Percentiles rank a stretch among this genome's conserved stretches.
Evolutionary conservation across 2,113 vertebrate genomes (phyloP).

Genomic region (Pterocles orientalis): DNA sequence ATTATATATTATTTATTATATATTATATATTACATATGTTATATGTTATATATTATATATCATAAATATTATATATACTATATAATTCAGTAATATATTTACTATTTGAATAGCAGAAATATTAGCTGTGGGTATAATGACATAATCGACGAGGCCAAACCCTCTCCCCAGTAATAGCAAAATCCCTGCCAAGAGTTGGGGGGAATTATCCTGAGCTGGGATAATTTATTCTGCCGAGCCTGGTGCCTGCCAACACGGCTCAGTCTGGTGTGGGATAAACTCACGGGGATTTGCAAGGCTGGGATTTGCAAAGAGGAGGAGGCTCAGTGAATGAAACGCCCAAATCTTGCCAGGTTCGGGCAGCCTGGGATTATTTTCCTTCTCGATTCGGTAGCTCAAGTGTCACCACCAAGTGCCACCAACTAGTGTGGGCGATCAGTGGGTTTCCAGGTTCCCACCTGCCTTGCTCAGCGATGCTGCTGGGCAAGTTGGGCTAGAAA

Average conservation of each 20-base stretch:
- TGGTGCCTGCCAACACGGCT: conserved; percentile 61
- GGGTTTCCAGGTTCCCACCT: background rate
- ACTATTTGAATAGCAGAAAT: background rate
- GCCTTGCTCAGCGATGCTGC: background rate
- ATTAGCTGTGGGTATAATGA: background rate
- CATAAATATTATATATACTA: too few relatives aligned
- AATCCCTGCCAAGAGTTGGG: background rate
- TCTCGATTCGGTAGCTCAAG: background rate
- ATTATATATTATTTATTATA: too few relatives aligned
- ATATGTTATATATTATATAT: too few relatives aligned
- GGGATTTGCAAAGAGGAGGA: background rate
- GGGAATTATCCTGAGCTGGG: background rate
- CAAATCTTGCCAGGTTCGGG: background rate
- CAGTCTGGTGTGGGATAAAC: conserved; percentile 39
- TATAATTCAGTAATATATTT: too few relatives aligned
- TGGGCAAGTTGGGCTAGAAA: accelerated
- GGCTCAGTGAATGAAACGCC: background rate
- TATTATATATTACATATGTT: too few relatives aligned
- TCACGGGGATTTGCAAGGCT: background rate
- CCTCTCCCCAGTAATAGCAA: background rate
- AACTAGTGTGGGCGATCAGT: background rate
- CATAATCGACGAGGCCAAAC: background rate
- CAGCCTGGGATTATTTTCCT: background rate
- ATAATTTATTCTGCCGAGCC: conserved; percentile 56
- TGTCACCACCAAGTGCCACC: background rate